Conservation (phyloP, 1,140 invertebrate species). For the Pseudachorutes palmiensis region DNA sequence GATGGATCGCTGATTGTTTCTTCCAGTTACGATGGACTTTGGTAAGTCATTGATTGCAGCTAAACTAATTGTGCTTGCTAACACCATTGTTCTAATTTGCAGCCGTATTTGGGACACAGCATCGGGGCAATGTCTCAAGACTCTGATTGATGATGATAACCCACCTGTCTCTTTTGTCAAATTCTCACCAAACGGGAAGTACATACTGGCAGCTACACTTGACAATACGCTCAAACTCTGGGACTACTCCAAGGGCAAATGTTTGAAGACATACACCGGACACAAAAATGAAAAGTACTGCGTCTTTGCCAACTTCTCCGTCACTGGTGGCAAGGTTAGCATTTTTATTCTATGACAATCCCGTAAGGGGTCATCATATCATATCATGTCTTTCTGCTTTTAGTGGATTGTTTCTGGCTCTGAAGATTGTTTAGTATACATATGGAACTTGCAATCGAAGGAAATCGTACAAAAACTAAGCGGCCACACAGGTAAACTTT, state of each 20-base stretch:
- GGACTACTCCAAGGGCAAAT: conserved; percentile 98
- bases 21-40: conserved; percentile 97
- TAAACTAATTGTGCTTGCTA: background rate
- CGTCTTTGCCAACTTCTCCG: conserved; percentile 99
- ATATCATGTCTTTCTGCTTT: conserved; percentile 39
- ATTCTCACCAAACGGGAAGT: conserved; percentile 99
- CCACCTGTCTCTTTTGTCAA: conserved; percentile 99
- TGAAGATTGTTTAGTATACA: conserved; percentile 98
- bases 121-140: conserved; percentile 98
- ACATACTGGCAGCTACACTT: conserved; percentile 93
- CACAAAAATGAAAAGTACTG: conserved; percentile 99
- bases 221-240: conserved; percentile 95
- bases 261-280: conserved; percentile 94
- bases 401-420: conserved; percentile 99
- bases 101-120: conserved; percentile 99
- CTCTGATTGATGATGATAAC: conserved; percentile 87
- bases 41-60: conserved; percentile 49
- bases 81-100: conserved; percentile 42
- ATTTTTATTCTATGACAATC: no score
- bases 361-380: no score
- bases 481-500: conserved; percentile 74
- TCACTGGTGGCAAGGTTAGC: conserved; percentile 93
- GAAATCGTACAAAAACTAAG: conserved; percentile 96
- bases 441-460: conserved; percentile 99
- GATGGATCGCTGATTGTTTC: conserved; percentile 98